Evolutionary conservation across 1,140 invertebrate species (phyloP), one percentile per base, ranked within the genome.

Genomic region (Plodia interpunctella): DNA sequence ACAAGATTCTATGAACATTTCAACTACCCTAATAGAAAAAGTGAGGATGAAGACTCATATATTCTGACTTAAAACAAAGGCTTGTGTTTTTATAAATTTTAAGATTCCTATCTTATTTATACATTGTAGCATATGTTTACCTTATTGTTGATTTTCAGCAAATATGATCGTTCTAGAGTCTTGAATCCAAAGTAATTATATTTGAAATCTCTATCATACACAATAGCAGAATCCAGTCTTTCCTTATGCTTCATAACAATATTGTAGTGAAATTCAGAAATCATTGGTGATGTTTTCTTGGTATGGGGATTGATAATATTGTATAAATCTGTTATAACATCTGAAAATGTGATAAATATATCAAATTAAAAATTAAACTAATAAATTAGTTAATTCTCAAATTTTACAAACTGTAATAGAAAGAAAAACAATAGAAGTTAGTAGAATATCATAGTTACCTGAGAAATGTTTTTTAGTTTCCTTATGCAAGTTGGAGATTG

Each of bases 141-240:
- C 93, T 98, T 98, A 0, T 95, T 94, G 87, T 98, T 93, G 56
- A 99, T 97, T 87, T 97, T 98, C 18, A 99, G 84, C 54, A 99
- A 90, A 83, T 99, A 99, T 1, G 97, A 98, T 62, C 96, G 91
- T 80, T 99, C 98, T 52, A 99, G 89, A 4, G 98, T 99, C 92
- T 99, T 99, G 75, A 99, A 99, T 35, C 98, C 98, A 93, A 99
- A 99, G 83, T 98, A 99, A 82, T 98, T 98, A 85, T 99, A 99
- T 59, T 92, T 95, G 79, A 97, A 99, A 90, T 99, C 99, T 68
- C 98, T 92, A 76, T 99, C 97, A 90, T 99, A 99, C 54, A 99
- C 97, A 70, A 99, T 98, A 3, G 97, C 95, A n/a, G 97, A 98
- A 89, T 99, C 98, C 0, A 99, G 83, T 74, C 91, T 91, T 59